phyloP scores from a whole-genome alignment of 2,113 vertebrate species.

The Phyllostomus discolor region DNA sequence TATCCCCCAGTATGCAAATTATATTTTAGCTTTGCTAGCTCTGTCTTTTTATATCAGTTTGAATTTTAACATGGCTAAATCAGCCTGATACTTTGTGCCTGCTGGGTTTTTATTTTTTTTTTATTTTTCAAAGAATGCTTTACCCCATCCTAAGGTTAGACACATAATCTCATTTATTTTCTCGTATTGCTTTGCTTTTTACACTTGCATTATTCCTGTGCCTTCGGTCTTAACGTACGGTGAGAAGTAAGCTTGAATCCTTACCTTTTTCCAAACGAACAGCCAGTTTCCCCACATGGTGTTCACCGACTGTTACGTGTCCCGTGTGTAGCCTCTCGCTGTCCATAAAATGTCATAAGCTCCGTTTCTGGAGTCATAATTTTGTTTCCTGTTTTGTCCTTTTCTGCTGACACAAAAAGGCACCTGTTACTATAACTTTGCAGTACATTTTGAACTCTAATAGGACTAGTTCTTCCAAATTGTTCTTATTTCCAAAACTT shows the following conservation, averaged over 20 bases:
- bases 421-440: background rate
- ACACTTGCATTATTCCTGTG: background rate
- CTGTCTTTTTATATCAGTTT: background rate
- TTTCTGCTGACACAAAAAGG: background rate
- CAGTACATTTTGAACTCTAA: background rate
- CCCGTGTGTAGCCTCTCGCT: background rate
- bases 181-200: background rate
- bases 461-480: background rate
- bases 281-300: background rate
- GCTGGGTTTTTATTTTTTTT: background rate
- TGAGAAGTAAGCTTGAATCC: background rate
- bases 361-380: background rate
- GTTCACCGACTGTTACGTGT: background rate
- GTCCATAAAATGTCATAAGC: background rate
- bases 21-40: background rate
- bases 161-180: background rate
- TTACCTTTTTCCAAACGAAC: background rate
- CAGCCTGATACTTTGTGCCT: background rate
- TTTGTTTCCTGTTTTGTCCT: background rate
- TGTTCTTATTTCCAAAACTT: background rate
- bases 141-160: background rate
- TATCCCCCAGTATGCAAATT: background rate
- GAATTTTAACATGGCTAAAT: background rate
- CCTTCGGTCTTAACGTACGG: background rate
- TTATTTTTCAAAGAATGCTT: background rate